Evolutionary conservation across 2,888 invertebrate genomes (phyloP), one percentile per base, ranked within the genome.

Genomic region (Andrena dorsata): DNA sequence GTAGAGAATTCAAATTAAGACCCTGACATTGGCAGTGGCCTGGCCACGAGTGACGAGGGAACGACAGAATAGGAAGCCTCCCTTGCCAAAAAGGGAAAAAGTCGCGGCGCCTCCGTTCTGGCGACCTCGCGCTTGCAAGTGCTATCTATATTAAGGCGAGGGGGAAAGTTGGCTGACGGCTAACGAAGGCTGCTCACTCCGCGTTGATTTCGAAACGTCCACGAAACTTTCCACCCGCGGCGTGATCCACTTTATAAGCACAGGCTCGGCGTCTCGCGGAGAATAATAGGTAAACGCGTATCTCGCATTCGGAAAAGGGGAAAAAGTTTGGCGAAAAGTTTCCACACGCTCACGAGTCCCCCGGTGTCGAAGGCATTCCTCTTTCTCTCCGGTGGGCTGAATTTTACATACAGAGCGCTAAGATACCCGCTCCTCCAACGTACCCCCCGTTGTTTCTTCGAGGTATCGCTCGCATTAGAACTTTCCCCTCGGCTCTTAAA

Each of bases 251-350:
- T 65, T 60, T 13, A 51, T 41, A 73, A 78, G 66, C 68, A 53
- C n/a, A 10, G 49, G 1, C 23, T 2, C 0, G 51, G 30, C 7
- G 51, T 30, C 30, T 20, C 35, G 23, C 53, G 23, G 5, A 28
- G 61, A 63, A 76, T 76, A 76, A 80, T 72, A 68, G n/a, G 56
- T 64, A 35, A 60, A 53, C 23, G 58, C 13, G 32, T 1, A 8
- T 10, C 6, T 10, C 8, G 7, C 13, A n/a, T 2, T 1, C 3
- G 5, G 8, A 7, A 41, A 47, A 16, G 23, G 60, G 5, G 16
- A 13, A 58, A n/a, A 66, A 41, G 49, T 68, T 47, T 5, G 23
- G 1, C 23, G 41, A 26, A 51, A 73, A 60, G 30, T 74, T 66
- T 66, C n/a, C 0, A 47, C 6, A 58, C 28, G 64, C 65, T 41